Evolutionary conservation across 2,888 invertebrate species (phyloP), one percentile per base, ranked within the genome.

Genomic region (Panopea generosa): DNA sequence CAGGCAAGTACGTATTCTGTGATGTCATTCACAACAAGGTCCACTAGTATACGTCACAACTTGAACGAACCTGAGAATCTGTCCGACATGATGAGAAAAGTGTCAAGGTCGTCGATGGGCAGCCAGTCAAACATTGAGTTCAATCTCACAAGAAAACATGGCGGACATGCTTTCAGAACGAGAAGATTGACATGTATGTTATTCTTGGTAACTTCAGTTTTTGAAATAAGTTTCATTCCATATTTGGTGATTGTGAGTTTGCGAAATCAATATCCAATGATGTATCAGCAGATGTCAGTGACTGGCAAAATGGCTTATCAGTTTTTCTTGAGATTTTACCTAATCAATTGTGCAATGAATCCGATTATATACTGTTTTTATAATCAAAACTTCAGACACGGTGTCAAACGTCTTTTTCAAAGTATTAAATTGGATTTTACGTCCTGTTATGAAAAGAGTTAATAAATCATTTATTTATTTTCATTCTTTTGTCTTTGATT

Each of bases 331-430:
- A 59, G 78, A 22, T 78, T 63, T 3, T 78, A 78, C 55, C 52
- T 78, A 7, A 78, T 78, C n/a, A 78, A 78, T 20, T 78, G 78
- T 74, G 78, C 78, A n/a, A 38, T 78, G 38, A 78, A 78, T 65
- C 78, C 78, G 0, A 53, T 78, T 27, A 78, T 78, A 45, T 78
- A 78, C 24, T 78, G 78, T 50, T 78, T 78, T 52, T 78, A 78
- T 33, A 78, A 78, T 61, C 78, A 78, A 33, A 78, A 78, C 47
- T 78, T 78, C 49, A 27, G 78, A 49, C 78, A 78, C 52, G 78
- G 78, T 22, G 78, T 78, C 1, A 67, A 68, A 45, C 27, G 68
- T 18, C 29, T 78, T 11, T 78, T 74, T 60, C 38, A 60, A 49
- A 69, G 78, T 68, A 53, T 78, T 24, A 74, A 74, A n/a, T 16